These are phyloP conservation scores for Prostheceraeus crozeri DNA, from an alignment of 2,888 invertebrate species.

Conservation along the genomic window DNA sequence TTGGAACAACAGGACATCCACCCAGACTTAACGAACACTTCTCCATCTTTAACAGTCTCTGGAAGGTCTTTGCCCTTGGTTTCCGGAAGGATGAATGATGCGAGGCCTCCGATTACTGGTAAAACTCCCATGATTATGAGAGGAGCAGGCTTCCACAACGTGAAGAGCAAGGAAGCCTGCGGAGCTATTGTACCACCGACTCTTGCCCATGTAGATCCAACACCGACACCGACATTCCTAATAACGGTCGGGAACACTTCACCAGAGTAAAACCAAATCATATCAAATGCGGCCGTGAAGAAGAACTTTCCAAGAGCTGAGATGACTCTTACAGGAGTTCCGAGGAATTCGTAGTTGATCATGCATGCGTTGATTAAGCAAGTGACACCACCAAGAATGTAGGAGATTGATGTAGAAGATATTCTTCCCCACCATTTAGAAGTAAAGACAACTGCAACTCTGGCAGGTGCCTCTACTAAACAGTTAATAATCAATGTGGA, in stretches of 20 bases:
- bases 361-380: neutral
- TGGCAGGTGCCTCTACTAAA: conserved; percentile 17
- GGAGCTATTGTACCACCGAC: conserved; percentile 25
- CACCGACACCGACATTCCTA: conserved; percentile 27
- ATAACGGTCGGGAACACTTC: conserved; percentile 31
- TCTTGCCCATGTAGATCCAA: conserved; percentile 17
- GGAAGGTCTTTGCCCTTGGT: conserved; percentile 5
- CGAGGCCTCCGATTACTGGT: neutral
- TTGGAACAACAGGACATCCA: too few species aligned
- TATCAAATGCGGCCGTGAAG: conserved; percentile 23
- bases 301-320: conserved; percentile 25
- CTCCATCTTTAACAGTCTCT: conserved; percentile 17
- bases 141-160: conserved; percentile 27
- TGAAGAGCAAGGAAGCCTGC: conserved; percentile 6
- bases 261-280: conserved; percentile 26
- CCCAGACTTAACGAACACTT: too few species aligned
- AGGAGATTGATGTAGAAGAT: neutral
- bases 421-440: neutral
- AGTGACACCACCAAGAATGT: conserved; percentile 21
- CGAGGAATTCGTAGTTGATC: neutral
- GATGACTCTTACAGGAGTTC: neutral
- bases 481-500: neutral
- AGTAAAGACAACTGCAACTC: conserved; percentile 6
- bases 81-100: conserved; percentile 17
- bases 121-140: conserved; percentile 13